Evolutionary conservation across 2,888 invertebrate species (phyloP), one percentile per base, ranked within the genome.

Genomic region (Crossocerus cetratus): DNA sequence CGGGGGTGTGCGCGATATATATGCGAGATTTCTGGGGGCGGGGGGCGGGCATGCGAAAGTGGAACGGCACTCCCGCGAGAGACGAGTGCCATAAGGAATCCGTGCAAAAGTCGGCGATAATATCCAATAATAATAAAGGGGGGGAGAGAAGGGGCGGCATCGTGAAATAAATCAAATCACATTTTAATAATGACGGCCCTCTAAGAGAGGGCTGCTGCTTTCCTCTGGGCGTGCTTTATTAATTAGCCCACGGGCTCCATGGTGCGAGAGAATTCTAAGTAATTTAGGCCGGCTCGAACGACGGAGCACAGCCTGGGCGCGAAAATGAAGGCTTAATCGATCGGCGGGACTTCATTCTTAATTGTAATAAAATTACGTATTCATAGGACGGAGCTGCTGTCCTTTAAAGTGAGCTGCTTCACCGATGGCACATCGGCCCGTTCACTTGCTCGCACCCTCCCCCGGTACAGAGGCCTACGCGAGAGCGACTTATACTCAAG

Each of bases 311-410:
- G 58, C 13, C 44, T 64, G 45, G 14, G 58, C 44, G 58, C 21
- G 58, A 58, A 58, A 43, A 58, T 43, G 58, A 20, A 58, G 58
- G 43, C 58, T 58, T 20, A 60, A 68, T 68, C 73, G 70, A 54
- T 62, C 60, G 45, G 16, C 65, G 11, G 13, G 69, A 59, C 78
- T 85, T 86, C 83, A 85, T 85, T 86, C 80, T 83, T 83, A 83
- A 86, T 83, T 82, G 85, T 84, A 83, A 80, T 82, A 84, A 86
- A 85, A 87, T 88, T 87, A 88, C 86, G 86, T 88, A 88, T 88
- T 87, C 88, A 87, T 88, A 81, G 86, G 21, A 66, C 72, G 70
- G 60, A 43, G 45, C 56, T 71, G 59, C 74, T 64, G 65, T 62
- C 53, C 69, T 65, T 71, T 65, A 60, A 64, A 64, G 20, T 70